Evolutionary conservation across 2,113 vertebrate genomes (phyloP), one percentile per base, ranked within the genome.

Genomic region (Morphnarchus princeps): DNA sequence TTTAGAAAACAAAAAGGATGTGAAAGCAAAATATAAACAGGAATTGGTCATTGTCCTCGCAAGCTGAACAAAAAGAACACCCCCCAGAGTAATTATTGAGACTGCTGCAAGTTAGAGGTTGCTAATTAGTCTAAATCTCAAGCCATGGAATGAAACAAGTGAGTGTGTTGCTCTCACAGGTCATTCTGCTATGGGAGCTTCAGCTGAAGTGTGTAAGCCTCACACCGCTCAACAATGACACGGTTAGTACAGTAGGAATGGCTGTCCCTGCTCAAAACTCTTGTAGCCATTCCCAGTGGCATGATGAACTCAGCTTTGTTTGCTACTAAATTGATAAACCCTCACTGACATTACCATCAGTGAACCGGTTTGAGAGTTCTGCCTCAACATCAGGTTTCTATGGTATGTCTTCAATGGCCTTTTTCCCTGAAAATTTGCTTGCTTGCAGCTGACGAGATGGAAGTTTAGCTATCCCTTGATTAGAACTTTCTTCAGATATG

Each of bases 201-300:
- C 32, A 73, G 11, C 3, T 38, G 29, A 57, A 67, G 25, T 7
- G 8, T 47, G 16, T 34, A 61, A 78, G 1, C 34, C 11, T 73
- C 32, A 52, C 36, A n/a, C 4, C 1, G 0, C 34, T 47, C 50
- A 42, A 22, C 5, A n/a, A 31, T 17, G 16, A 21, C 26, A 34
- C 7, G 38, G 28, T 11, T 10, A 17, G 3, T 13, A 22, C 2
- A 5, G 22, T 4, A 47, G 0, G 1, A 66, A 76, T 36, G 16
- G 10, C 26, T 76, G 4, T 5, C 8, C 11, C 10, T 36, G 7
- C 22, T 28, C 43, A 86, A 47, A 86, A 42, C 28, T 45, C 62
- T 13, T 43, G 7, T 5, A 40, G 47, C 6, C 2, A 2, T 81
- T 85, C 20, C n/a, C 62, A 65, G 25, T 24, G 12, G 21, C 26